phyloP scores from a whole-genome alignment of 2,888 invertebrate genomes.

The Acholoe squamosa region DNA sequence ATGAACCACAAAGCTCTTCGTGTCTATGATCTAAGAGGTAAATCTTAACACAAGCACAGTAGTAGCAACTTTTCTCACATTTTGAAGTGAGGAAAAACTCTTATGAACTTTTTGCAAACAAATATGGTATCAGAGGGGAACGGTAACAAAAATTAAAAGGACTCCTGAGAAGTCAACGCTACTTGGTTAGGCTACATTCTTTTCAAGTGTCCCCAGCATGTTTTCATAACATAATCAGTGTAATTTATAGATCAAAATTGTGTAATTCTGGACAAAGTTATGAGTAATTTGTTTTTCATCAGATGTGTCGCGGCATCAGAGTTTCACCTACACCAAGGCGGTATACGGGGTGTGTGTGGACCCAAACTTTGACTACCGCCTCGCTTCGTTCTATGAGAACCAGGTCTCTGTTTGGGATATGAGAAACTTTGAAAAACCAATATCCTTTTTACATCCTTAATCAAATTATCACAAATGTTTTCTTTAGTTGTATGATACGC shows the following conservation, averaged over 20 bases:
- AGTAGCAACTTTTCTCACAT: background rate
- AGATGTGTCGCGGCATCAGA: conserved; percentile 89
- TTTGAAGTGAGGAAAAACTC: too few relatives aligned
- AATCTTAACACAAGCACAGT: conserved; percentile 65
- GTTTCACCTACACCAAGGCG: conserved; percentile 87
- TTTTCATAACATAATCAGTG: background rate
- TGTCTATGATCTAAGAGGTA: conserved; percentile 94
- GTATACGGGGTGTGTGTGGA: conserved; percentile 93
- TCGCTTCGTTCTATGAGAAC: conserved; percentile 90
- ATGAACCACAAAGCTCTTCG: conserved; percentile 96
- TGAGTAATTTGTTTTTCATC: background rate
- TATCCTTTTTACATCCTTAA: conserved; percentile 78
- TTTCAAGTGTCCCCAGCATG: too few relatives aligned
- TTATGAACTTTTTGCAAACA: too few relatives aligned
- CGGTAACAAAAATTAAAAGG: too few relatives aligned
- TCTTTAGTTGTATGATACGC: too few relatives aligned
- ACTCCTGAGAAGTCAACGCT: too few relatives aligned
- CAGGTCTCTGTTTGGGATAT: conserved; percentile 94
- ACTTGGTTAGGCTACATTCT: too few relatives aligned
- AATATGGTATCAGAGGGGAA: too few relatives aligned
- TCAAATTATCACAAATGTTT: conserved; percentile 84
- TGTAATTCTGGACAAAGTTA: background rate
- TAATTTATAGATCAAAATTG: too few relatives aligned
- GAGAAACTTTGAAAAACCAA: conserved; percentile 92
- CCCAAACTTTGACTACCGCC: conserved; percentile 89